Base-by-base conservation (phyloP, 1,140 invertebrate genomes). In the Delia radicum region DNA sequence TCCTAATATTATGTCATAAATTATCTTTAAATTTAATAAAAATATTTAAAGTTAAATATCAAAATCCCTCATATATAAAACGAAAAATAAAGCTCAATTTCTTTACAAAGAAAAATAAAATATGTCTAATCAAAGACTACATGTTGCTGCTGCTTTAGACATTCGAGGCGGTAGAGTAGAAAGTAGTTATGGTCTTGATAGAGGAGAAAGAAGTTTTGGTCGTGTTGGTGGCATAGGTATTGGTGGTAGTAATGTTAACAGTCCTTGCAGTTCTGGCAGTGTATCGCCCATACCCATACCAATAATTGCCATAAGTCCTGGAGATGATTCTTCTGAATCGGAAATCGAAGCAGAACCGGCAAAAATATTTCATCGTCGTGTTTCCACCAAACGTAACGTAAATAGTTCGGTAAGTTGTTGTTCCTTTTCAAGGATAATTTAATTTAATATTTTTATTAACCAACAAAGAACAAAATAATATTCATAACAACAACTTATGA, bases 341-440 rank as follows among this genome's bases (percentile, higher is more conserved):
- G 91, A 92, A 85, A 89, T 89, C 75, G 91, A 92, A 85, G 88
- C 89, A 21, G 91, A 91, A 81, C 90, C 91, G 76, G 90, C 90
- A 42, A 89, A 86, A 83, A 89, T 89, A 76, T 92, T 92, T 83
- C 90, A 91, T 80, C 87, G 91, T 82, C 88, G 90, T 79, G 88
- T 92, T 79, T 92, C 91, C 72, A 92, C 90, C 63, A 91, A 92
- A 80, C 89, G 89, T 82, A 89, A 90, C 77, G 89, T 91, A 75
- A 90, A 90, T 82, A 89, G 87, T 82, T 87, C 89, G 86, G 91
- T 92, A 87, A 88, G 75, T 65, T 27, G n/a, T n/a, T n/a, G n/a
- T n/a, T n/a, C n/a, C 21, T 63, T 18, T 5, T 29, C 48, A 55
- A 55, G 48, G 48, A n/a, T 55, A 55, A 55, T 21, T 21, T 5